Evolutionary conservation across 2,888 invertebrate genomes (phyloP), one percentile per base, ranked within the genome.

Genomic region (Drosophila parthenogenetica): DNA sequence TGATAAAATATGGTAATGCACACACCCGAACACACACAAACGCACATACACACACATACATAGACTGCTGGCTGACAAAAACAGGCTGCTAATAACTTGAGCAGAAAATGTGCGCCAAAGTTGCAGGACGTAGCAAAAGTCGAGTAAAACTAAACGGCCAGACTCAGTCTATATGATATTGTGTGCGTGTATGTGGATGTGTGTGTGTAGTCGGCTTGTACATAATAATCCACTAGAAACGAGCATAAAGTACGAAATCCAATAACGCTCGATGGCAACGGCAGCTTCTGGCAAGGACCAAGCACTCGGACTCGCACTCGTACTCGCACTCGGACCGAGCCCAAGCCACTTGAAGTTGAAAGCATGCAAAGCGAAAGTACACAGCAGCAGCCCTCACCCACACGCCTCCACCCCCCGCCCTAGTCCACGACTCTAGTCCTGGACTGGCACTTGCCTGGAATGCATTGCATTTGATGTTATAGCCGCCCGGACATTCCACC

Each of bases 401-500:
- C 13, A 35, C 13, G 13, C 17, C 43, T 13, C n/a, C 3, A 14
- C 3, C 35, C 35, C 29, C 16, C 16, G 35, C 8, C 45, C 14
- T 7, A 5, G 16, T 35, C 39, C 2, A 19, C 5, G 5, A 25
- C 37, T 13, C n/a, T 10, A 13, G 40, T 5, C 11, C 37, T 17
- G 17, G 17, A 2, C 54, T 50, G 68, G 77, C 74, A 87, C 83
- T 90, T 90, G 87, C 92, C 87, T 92, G 94, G 93, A 95, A 96
- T 1, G 95, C 93, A 17, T 93, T 92, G 77, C 97, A 90, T 10
- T 90, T 93, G 3, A 94, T 92, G n/a, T 94, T 94, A 91, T 96
- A 98, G 2, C 93, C 93, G 81, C 94, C 93, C 0, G 98, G 98
- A 86, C 96, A 94, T 0, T 93, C 92, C 13, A 92, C 91, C 0